Evolutionary conservation across 2,113 vertebrate genomes (phyloP), one percentile per base, ranked within the genome.

Genomic region (Lucifuga dentata): DNA sequence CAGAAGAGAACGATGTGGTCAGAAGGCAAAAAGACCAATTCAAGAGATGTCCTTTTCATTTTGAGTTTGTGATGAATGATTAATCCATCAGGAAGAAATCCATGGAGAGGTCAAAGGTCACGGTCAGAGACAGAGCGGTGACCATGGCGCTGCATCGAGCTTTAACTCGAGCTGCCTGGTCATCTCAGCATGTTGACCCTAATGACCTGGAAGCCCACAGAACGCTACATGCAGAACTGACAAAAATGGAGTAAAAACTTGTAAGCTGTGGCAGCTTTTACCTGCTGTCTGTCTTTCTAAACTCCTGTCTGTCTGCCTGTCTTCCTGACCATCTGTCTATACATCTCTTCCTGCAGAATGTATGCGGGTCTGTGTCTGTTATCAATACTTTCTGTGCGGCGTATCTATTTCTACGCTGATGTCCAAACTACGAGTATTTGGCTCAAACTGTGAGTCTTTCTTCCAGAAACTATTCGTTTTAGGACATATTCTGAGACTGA

Each of bases 401-500:
- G 26, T 38, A 36, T 65, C 2, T 45, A 9, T 49, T 36, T 43
- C 41, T 55, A 21, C 36, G 6, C 55, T 46, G 16, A 45, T 16
- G 23, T 58, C 43, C 33, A 32, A 58, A 61, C 59, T 67, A 38
- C 19, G 17, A 62, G 33, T 35, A 33, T 58, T 69, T 87, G 84
- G 81, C 73, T 77, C 11, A 19, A 48, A 38, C 48, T 39, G 36
- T 24, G 20, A 1, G 3, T 43, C 44, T 56, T 69, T 19, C 70
- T 68, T 80, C 81, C 84, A 89, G 68, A 81, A 56, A 23, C 5
- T 59, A 51, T 59, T 33, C 44, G 68, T 51, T 62, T 36, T 65
- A 44, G 79, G 76, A 85, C 51, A 23, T 32, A 60, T 59, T 56
- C 23, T 55, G 43, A 61, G 52, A 33, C 39, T 71, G 50, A 72